Percentiles rank a stretch among this genome's conserved stretches.
These are phyloP conservation scores for Hemibagrus wyckioides DNA, from an alignment of 2,113 vertebrate species.

Conservation along the genomic window DNA sequence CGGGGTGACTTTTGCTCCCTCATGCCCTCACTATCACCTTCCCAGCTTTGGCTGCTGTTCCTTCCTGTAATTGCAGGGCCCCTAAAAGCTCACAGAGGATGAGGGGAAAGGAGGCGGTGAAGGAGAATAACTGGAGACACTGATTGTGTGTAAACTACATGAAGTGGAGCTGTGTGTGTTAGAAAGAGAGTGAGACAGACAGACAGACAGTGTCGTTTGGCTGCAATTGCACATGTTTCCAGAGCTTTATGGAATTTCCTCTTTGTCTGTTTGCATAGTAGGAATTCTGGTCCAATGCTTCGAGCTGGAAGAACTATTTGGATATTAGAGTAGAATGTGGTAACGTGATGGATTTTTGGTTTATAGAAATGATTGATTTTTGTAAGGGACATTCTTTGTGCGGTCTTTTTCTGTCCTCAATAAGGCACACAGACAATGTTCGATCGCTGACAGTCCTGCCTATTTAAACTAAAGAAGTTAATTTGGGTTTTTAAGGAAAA, in stretches of 20 bases:
- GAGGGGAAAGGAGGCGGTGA: neutral
- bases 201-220: no score
- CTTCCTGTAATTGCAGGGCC: constrained; percentile 32
- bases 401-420: neutral
- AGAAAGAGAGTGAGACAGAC: no score
- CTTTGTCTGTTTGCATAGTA: neutral
- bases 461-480: neutral
- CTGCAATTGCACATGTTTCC: neutral
- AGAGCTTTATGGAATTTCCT: neutral
- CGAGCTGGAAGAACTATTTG: neutral
- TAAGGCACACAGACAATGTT: neutral
- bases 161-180: neutral
- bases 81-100: constrained; percentile 11
- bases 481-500: neutral
- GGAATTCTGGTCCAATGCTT: neutral
- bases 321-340: neutral
- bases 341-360: neutral
- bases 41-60: constrained; percentile 12
- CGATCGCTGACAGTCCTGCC: neutral
- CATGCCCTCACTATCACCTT: constrained; percentile 1
- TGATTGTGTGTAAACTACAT: neutral
- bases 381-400: neutral
- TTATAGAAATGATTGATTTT: neutral
- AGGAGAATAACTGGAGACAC: neutral
- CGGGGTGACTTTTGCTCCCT: constrained; percentile 27